phyloP scores from a whole-genome alignment of 2,113 vertebrate species.

The Gila orcuttii region DNA sequence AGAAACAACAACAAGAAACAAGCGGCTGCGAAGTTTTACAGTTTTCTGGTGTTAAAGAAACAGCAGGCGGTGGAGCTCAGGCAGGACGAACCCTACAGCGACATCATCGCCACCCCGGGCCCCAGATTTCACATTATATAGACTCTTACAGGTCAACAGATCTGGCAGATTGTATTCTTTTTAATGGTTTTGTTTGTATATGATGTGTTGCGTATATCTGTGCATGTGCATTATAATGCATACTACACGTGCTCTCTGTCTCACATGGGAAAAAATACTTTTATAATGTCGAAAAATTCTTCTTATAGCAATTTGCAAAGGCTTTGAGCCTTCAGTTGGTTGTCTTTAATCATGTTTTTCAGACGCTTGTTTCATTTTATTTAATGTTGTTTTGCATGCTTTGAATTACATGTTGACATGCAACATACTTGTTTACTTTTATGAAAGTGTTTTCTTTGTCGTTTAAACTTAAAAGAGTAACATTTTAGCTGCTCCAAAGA shows the following conservation, averaged over 20 bases:
- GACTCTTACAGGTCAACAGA: conserved; percentile 58
- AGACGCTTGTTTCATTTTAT: conserved; percentile 14
- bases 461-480: conserved; percentile 39
- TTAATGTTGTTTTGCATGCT: conserved; percentile 47
- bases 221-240: conserved; percentile 44
- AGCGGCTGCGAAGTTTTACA: conserved; percentile 99
- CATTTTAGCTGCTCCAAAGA: conserved; percentile 26
- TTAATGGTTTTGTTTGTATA: conserved; percentile 29
- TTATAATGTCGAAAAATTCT: conserved; percentile 13
- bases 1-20: conserved; percentile 97
- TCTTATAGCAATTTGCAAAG: conserved; percentile 3
- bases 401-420: conserved; percentile 29
- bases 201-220: conserved; percentile 38
- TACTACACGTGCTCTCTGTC: conserved; percentile 25
- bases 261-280: conserved; percentile 5
- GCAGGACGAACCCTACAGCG: conserved; percentile 94
- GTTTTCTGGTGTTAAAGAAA: conserved; percentile 98
- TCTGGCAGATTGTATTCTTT: conserved; percentile 1
- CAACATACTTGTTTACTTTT: conserved; percentile 26
- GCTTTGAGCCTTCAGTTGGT: conserved; percentile 9
- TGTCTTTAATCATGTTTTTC: conserved; percentile 32
- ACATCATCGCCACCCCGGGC: conserved; percentile 95
- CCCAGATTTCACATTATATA: conserved; percentile 95
- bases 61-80: conserved; percentile 97
- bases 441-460: conserved; percentile 33